Evolutionary conservation across 2,113 vertebrate species (phyloP).

Genomic region (Riparia riparia): DNA sequence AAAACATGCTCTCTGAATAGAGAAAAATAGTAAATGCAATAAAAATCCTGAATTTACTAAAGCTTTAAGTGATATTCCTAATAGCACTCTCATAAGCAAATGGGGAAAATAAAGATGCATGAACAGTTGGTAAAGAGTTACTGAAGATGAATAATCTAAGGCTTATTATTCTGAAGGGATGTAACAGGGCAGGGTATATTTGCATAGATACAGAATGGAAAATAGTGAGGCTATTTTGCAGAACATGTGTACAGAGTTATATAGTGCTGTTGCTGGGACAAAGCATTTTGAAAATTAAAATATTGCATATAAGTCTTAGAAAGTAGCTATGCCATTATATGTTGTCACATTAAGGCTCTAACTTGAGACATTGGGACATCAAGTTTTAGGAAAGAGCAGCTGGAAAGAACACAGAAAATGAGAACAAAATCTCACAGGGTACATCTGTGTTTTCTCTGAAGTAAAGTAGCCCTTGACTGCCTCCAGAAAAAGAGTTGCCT

Average conservation of each 20-base stretch:
- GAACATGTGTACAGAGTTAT: background rate
- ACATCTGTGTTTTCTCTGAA: background rate
- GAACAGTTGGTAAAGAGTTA: background rate
- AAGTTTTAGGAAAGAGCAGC: background rate
- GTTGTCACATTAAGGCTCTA: background rate
- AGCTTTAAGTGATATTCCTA: background rate
- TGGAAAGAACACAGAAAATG: background rate
- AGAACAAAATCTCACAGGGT: background rate
- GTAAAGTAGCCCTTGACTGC: background rate
- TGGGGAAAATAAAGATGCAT: background rate
- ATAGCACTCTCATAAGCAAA: background rate
- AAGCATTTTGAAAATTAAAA: background rate
- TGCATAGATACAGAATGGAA: background rate
- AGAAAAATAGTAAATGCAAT: background rate
- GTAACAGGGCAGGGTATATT: background rate
- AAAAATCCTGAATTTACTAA: background rate
- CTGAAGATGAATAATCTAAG: background rate
- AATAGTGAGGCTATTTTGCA: background rate
- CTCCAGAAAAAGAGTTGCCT: background rate
- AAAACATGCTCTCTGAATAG: background rate
- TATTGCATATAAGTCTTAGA: background rate
- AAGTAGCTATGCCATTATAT: background rate
- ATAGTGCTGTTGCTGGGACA: background rate
- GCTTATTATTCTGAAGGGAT: background rate
- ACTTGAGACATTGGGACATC: background rate